phyloP scores from a whole-genome alignment of 2,797 vertebrate species.

The Coregonus ussuriensis region DNA sequence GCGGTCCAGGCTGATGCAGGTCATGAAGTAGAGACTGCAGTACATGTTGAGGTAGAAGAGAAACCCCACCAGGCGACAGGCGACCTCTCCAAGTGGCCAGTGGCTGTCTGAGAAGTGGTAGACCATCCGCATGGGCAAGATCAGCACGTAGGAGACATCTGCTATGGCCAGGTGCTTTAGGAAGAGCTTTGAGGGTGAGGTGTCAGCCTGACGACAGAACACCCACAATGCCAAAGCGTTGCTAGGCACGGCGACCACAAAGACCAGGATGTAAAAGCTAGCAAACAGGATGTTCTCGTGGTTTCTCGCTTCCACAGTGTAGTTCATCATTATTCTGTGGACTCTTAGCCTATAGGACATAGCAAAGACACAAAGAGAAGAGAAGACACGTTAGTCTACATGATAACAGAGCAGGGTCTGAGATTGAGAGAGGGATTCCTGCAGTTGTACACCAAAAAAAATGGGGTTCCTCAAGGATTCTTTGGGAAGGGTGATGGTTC shows the following conservation, averaged over 20 bases:
- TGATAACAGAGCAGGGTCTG: neutral
- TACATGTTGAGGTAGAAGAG: slow-evolving; percentile 80
- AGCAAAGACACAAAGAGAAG: slow-evolving; percentile 30
- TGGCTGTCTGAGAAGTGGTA: slow-evolving; percentile 67
- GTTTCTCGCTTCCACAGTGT: slow-evolving; percentile 34
- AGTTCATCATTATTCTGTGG: slow-evolving; percentile 52
- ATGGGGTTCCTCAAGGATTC: too few species aligned
- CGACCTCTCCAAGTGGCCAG: slow-evolving; percentile 69
- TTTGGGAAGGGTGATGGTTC: too few species aligned
- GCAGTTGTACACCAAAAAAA: neutral
- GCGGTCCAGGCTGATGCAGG: slow-evolving; percentile 75
- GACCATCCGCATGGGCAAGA: slow-evolving; percentile 73
- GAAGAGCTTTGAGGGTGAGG: slow-evolving; percentile 67
- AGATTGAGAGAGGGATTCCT: neutral
- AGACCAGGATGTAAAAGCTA: slow-evolving; percentile 70
- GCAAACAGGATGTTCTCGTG: slow-evolving; percentile 65
- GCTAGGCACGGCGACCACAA: slow-evolving; percentile 71
- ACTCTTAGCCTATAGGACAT: slow-evolving; percentile 34
- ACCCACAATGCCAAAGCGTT: slow-evolving; percentile 74
- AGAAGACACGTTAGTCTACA: neutral
- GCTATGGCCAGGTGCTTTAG: slow-evolving; percentile 72
- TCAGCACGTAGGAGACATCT: slow-evolving; percentile 72
- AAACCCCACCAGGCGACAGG: slow-evolving; percentile 71
- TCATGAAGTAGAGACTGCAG: slow-evolving; percentile 76
- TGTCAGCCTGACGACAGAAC: slow-evolving; percentile 57